A percentile compares a stretch with the other conserved stretches of the same genome.
Evolutionary conservation across 2,888 invertebrate genomes (phyloP).

Genomic region (Pandemis heparana): DNA sequence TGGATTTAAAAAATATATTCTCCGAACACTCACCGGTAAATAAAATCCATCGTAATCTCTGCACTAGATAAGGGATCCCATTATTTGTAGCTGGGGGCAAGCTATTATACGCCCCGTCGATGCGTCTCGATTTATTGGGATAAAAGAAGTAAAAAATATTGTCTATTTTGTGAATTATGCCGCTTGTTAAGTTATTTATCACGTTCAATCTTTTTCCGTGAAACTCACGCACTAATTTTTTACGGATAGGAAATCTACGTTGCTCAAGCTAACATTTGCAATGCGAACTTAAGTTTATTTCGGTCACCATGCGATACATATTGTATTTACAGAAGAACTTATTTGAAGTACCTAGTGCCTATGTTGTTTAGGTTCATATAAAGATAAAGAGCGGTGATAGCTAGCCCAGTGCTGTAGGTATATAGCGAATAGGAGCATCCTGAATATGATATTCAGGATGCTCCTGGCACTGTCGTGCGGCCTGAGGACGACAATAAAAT

Average conservation of each 20-base stretch:
- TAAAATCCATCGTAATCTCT: conserved; percentile 18
- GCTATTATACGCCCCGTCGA: conserved; percentile 27
- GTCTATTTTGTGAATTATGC: conserved; percentile 5
- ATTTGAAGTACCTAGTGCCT: too few relatives aligned
- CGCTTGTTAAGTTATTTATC: conserved; percentile 3
- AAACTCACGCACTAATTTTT: neutral
- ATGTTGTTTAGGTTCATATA: too few relatives aligned
- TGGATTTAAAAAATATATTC: neutral
- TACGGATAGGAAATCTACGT: too few relatives aligned
- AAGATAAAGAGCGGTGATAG: too few relatives aligned
- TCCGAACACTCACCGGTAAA: conserved; percentile 5
- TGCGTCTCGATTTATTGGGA: conserved; percentile 15
- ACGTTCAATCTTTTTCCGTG: neutral
- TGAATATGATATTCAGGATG: too few relatives aligned
- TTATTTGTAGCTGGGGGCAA: conserved; percentile 14
- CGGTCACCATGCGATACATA: too few relatives aligned
- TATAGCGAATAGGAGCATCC: too few relatives aligned
- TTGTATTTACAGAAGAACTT: too few relatives aligned
- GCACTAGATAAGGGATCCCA: conserved; percentile 15
- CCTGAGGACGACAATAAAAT: neutral
- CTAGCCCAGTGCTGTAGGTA: too few relatives aligned
- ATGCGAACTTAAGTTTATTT: too few relatives aligned
- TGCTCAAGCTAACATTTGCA: too few relatives aligned
- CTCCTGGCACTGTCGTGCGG: too few relatives aligned
- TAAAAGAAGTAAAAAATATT: conserved; percentile 14